phyloP scores from a whole-genome alignment of 2,797 vertebrate genomes.

The Characodon lateralis region DNA sequence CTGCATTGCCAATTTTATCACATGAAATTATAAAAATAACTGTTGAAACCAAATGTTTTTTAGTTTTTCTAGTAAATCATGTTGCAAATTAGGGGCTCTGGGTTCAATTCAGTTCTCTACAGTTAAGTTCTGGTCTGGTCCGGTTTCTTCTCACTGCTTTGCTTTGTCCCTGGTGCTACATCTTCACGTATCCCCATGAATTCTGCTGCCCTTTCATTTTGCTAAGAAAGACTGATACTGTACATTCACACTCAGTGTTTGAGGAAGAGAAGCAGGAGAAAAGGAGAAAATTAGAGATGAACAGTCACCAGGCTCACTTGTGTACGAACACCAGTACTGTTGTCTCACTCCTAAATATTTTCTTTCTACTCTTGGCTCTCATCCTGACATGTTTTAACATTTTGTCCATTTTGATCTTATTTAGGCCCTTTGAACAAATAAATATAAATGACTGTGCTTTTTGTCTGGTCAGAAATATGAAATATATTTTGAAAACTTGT shows the following conservation, averaged over 20 bases:
- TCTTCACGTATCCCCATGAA: constrained; percentile 41
- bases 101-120: neutral
- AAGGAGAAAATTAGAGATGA: constrained; percentile 39
- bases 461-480: neutral
- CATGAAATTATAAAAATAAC: neutral
- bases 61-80: neutral
- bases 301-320: neutral
- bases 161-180: constrained; percentile 8
- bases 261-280: constrained; percentile 6
- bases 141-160: neutral
- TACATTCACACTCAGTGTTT: constrained; percentile 5
- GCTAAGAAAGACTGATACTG: constrained; percentile 6
- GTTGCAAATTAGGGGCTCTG: neutral
- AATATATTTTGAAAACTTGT: neutral
- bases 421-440: neutral
- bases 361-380: constrained; percentile 3
- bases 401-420: neutral
- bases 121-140: neutral
- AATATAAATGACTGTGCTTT: neutral
- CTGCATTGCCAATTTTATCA: neutral
- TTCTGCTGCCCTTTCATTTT: constrained; percentile 48
- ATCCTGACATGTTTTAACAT: neutral
- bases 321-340: neutral
- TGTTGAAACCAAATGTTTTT: neutral
- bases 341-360: constrained; percentile 1